Evolutionary conservation across 1,140 invertebrate genomes (phyloP).

Genomic region (Megathymus violae): DNA sequence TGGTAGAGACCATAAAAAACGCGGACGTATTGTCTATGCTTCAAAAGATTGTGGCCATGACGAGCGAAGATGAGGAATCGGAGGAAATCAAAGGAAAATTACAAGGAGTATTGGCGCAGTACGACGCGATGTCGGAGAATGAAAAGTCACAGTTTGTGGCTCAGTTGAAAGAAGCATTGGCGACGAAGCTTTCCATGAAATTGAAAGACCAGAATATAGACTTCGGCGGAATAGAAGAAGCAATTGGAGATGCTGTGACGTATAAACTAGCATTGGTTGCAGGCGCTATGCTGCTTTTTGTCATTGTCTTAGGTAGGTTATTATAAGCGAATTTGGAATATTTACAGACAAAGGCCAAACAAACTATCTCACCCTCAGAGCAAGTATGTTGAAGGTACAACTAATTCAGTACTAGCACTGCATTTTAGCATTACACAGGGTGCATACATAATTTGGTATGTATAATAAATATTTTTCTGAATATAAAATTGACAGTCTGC

Average conservation of each 20-base stretch:
- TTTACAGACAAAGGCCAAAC: no score
- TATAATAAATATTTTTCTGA: no score
- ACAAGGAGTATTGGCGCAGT: slow-evolving; percentile 59
- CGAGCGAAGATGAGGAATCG: slow-evolving; percentile 50
- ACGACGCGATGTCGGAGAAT: slow-evolving; percentile 59
- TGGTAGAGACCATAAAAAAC: slow-evolving; percentile 58
- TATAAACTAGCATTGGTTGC: slow-evolving; percentile 51
- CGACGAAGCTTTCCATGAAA: slow-evolving; percentile 51
- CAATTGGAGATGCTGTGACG: slow-evolving; percentile 53
- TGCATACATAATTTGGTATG: no score
- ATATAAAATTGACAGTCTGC: no score
- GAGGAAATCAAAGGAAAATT: slow-evolving; percentile 62
- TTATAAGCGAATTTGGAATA: slow-evolving; percentile 4
- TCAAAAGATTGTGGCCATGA: slow-evolving; percentile 51
- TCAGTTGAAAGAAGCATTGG: slow-evolving; percentile 57
- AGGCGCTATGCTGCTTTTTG: slow-evolving; percentile 49
- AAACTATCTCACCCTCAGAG: no score
- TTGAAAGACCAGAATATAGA: slow-evolving; percentile 55
- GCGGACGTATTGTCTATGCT: slow-evolving; percentile 54
- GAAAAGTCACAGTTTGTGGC: slow-evolving; percentile 66
- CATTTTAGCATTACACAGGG: no score
- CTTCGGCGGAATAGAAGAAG: slow-evolving; percentile 55
- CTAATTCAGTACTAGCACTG: no score
- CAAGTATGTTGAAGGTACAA: no score
- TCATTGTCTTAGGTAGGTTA: slow-evolving; percentile 66